phyloP scores from a whole-genome alignment of 2,888 invertebrate species.

The Andricus curvator region DNA sequence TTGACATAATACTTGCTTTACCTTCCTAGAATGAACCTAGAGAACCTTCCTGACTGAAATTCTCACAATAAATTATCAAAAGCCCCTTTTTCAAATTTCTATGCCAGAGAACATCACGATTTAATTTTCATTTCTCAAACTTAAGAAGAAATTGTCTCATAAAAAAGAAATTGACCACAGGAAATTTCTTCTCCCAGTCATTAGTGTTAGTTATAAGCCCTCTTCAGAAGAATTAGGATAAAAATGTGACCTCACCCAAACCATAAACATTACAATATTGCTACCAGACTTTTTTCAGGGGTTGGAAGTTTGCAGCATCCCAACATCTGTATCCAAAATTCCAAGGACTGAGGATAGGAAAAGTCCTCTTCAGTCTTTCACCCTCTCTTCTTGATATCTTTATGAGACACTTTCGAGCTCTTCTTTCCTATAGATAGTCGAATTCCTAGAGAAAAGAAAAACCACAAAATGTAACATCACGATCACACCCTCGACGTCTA shows the following conservation, averaged over 20 bases:
- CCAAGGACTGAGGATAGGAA: neutral
- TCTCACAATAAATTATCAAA: neutral
- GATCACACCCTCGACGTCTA: slow-evolving; percentile 1
- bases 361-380: neutral
- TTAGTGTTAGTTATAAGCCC: neutral
- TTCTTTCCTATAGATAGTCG: neutral
- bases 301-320: neutral
- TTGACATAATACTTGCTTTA: too few species aligned
- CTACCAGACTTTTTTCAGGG: slow-evolving; percentile 18
- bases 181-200: neutral
- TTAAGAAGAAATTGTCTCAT: neutral
- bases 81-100: neutral
- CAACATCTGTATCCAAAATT: slow-evolving; percentile 10
- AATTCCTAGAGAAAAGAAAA: neutral
- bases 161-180: neutral
- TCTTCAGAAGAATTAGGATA: neutral
- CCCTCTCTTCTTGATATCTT: slow-evolving; percentile 21
- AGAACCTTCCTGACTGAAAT: neutral
- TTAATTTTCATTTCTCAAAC: neutral
- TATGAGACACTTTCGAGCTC: slow-evolving; percentile 29
- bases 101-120: neutral
- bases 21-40: too few species aligned
- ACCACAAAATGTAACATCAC: slow-evolving; percentile 3
- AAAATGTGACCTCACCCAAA: neutral
- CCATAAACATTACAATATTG: slow-evolving; percentile 16